Percentiles rank a stretch among this genome's conserved stretches.
These are phyloP conservation scores for Corythornis leucogaster DNA, from an alignment of 2,797 vertebrate species.

Conservation along the genomic window DNA sequence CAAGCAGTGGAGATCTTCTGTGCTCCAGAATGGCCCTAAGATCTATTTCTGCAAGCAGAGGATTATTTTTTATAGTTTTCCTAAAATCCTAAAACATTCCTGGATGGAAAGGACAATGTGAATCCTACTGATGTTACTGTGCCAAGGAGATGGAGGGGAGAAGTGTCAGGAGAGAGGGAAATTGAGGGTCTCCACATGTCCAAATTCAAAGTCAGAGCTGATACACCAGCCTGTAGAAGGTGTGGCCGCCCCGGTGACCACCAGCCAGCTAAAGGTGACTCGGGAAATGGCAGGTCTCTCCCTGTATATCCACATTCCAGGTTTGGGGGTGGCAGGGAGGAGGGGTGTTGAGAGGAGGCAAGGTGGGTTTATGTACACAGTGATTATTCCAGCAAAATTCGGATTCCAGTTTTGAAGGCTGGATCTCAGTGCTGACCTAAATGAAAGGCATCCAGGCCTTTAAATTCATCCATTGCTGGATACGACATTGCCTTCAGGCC, in stretches of 20 bases:
- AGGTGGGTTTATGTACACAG: neutral
- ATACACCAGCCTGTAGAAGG: neutral
- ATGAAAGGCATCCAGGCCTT: neutral
- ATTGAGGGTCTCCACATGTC: neutral
- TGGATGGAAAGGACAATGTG: neutral
- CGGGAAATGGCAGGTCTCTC: neutral
- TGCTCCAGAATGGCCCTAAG: neutral
- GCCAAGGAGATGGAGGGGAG: neutral
- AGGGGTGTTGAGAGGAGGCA: neutral
- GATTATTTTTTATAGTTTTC: neutral
- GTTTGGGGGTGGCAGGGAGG: neutral
- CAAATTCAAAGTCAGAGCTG: neutral
- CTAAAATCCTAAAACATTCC: neutral
- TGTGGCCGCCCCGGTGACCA: fast-evolving
- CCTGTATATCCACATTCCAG: fast-evolving
- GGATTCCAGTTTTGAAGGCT: neutral
- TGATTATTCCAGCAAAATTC: neutral
- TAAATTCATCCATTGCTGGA: neutral
- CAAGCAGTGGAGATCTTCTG: neutral
- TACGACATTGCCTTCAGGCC: neutral
- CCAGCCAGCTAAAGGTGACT: no score
- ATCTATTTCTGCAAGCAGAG: neutral
- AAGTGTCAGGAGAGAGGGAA: neutral
- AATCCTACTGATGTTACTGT: neutral
- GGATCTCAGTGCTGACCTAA: neutral